phyloP scores from a whole-genome alignment of 1,140 invertebrate genomes.

The Idris sp. region DNA sequence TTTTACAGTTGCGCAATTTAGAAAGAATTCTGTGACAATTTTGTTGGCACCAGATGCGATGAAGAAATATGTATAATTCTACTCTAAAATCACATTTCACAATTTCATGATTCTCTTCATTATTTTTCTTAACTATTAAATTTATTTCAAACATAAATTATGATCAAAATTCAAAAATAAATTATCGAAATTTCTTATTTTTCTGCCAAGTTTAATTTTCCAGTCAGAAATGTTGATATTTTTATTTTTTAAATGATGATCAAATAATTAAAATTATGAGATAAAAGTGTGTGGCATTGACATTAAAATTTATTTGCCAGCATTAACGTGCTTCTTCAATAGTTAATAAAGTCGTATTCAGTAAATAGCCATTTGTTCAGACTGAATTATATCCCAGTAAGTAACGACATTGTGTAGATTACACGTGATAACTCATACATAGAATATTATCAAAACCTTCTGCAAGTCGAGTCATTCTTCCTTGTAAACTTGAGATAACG shows the following conservation, averaged over 20 bases:
- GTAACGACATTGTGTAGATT: slow-evolving; percentile 54
- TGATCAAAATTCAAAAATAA: no score
- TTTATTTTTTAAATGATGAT: no score
- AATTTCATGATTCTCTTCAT: no score
- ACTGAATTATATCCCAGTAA: slow-evolving; percentile 45
- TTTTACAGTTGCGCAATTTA: slow-evolving; percentile 59
- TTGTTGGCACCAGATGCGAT: slow-evolving; percentile 51
- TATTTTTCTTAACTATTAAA: no score
- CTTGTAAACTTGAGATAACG: slow-evolving; percentile 44
- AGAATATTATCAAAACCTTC: slow-evolving; percentile 49
- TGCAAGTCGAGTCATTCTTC: slow-evolving; percentile 37
- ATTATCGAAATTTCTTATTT: no score
- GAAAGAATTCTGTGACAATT: slow-evolving; percentile 23
- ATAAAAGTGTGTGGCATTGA: slow-evolving; percentile 3
- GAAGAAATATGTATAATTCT: slow-evolving; percentile 8
- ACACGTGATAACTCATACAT: slow-evolving; percentile 48
- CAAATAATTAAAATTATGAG: neutral
- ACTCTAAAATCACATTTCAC: neutral
- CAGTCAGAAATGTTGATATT: no score
- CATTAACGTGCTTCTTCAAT: slow-evolving; percentile 34
- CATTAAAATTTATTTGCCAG: slow-evolving; percentile 27
- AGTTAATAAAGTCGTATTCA: slow-evolving; percentile 52
- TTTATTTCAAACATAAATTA: no score
- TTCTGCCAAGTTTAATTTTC: no score
- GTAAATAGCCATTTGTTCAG: slow-evolving; percentile 47